Percentiles rank a stretch among this genome's conserved stretches.
phyloP scores from a whole-genome alignment of 2,113 vertebrate genomes.

The Ciconia boyciana region DNA sequence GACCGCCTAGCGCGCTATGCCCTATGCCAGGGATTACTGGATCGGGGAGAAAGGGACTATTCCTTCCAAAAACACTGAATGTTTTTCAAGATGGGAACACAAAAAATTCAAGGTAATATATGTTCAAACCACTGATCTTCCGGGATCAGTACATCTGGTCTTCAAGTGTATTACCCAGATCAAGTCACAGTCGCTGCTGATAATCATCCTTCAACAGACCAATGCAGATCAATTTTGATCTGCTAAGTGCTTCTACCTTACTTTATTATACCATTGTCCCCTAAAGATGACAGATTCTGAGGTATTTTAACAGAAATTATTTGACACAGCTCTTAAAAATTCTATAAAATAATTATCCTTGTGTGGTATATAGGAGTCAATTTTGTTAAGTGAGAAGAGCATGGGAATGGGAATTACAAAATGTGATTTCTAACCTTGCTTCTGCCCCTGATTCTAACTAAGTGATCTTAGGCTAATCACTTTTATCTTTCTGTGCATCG shows the following conservation, averaged over 20 bases:
- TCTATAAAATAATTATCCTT: constrained; percentile 22
- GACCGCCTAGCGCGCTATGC: background rate
- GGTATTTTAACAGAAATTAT: background rate
- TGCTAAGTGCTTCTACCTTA: background rate
- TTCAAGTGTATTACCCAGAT: background rate
- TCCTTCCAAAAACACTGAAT: background rate
- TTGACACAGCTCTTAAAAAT: background rate
- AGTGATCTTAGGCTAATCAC: constrained; percentile 1
- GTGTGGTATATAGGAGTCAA: background rate
- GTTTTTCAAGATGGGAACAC: background rate
- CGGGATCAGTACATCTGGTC: background rate
- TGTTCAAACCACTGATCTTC: background rate
- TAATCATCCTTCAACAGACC: background rate
- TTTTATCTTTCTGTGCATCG: constrained; percentile 18
- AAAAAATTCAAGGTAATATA: background rate
- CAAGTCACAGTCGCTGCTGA: background rate
- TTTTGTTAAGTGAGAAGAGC: background rate
- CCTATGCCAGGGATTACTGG: background rate
- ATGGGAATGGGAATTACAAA: background rate
- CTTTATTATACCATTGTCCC: background rate
- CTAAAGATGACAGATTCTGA: background rate
- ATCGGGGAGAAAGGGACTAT: background rate
- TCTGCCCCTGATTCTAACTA: background rate
- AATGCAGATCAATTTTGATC: background rate
- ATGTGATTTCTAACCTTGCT: background rate